phyloP scores from a whole-genome alignment of 2,113 vertebrate genomes.

The Daphoenositta chrysoptera region DNA sequence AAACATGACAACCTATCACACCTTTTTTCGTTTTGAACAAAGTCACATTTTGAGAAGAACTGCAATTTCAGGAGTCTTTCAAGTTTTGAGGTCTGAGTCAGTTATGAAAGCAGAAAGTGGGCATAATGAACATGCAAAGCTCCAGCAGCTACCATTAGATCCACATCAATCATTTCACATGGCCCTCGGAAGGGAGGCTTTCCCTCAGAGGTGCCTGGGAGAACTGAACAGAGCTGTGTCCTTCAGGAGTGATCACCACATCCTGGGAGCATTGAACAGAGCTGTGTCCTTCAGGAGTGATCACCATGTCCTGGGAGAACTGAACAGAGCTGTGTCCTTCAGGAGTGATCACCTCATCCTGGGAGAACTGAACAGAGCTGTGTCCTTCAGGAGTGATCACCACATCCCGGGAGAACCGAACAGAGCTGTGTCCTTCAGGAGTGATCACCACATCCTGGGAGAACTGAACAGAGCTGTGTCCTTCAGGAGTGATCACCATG shows the following conservation, averaged over 20 bases:
- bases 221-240: neutral
- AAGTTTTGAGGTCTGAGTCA: conserved; percentile 51
- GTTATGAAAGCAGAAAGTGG: neutral
- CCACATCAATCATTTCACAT: neutral
- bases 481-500: neutral
- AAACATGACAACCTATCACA: conserved; percentile 56
- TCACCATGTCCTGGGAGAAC: neutral
- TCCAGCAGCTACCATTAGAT: neutral
- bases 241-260: neutral
- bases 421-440: neutral
- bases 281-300: too few species aligned
- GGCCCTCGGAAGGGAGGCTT: neutral
- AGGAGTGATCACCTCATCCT: neutral
- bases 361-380: too few species aligned
- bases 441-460: neutral
- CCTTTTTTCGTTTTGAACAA: conserved; percentile 39
- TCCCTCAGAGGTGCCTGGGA: neutral
- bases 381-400: too few species aligned
- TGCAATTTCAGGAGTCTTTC: conserved; percentile 34
- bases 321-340: too few species aligned
- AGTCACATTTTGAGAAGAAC: conserved; percentile 27
- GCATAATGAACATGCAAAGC: neutral
- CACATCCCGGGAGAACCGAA: neutral
- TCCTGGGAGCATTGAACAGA: too few species aligned
- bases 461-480: neutral